A percentile compares a stretch with the other conserved stretches of the same genome.
phyloP scores from a whole-genome alignment of 2,797 vertebrate species.

The Clarias fuscus region DNA sequence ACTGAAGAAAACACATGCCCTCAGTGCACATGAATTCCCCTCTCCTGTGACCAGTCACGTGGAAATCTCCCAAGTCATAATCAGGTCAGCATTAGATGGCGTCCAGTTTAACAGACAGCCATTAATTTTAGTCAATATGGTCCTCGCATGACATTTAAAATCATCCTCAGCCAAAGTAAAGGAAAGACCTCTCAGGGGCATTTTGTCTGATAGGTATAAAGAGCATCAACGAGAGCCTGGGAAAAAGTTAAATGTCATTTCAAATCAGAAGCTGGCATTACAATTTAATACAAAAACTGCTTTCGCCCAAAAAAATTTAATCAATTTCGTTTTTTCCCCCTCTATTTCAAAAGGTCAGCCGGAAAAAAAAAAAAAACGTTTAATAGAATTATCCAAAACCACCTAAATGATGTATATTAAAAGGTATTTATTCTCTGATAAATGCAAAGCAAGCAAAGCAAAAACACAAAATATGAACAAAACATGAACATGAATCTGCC shows the following conservation, averaged over 20 bases:
- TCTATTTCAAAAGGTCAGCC: slow-evolving; percentile 4
- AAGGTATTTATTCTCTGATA: background rate
- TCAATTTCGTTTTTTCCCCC: background rate
- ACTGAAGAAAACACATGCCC: slow-evolving; percentile 14
- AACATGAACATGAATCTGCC: background rate
- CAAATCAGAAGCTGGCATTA: background rate
- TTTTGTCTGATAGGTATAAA: background rate
- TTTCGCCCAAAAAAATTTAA: background rate
- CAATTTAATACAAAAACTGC: slow-evolving; percentile 15
- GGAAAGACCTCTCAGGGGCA: background rate
- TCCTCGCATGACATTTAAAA: background rate
- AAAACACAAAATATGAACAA: background rate
- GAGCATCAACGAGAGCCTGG: background rate
- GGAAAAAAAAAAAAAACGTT: too few species aligned
- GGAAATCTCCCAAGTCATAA: slow-evolving; percentile 1
- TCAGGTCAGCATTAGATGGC: slow-evolving; percentile 17
- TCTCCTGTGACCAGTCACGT: slow-evolving; percentile 17
- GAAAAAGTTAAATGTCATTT: slow-evolving; percentile 25
- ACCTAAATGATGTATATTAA: background rate
- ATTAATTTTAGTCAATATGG: slow-evolving; percentile 3
- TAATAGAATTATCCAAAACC: background rate
- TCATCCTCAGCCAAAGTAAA: background rate
- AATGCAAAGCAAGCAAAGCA: background rate
- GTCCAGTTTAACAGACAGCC: slow-evolving; percentile 12
- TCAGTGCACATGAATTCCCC: slow-evolving; percentile 16